Conservation (phyloP, 2,888 invertebrate species). For the Tetragonisca angustula region DNA sequence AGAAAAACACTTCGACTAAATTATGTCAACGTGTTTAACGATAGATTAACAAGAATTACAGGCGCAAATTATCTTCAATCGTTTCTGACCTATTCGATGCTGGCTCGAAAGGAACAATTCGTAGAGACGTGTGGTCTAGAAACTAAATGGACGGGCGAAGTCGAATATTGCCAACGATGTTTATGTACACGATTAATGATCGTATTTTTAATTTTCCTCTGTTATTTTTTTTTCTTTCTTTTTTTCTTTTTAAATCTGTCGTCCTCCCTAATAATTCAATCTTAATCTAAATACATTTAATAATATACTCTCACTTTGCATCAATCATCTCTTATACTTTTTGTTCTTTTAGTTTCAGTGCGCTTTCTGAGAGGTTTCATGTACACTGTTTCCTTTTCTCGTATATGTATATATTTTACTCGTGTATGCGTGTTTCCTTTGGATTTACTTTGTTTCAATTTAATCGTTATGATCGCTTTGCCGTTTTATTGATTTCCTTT, state of each 20-base stretch:
- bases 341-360: conserved; percentile 53
- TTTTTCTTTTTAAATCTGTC: conserved; percentile 37
- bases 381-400: conserved; percentile 54
- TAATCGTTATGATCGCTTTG: conserved; percentile 41
- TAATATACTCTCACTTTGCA: conserved; percentile 66
- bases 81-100: conserved; percentile 61
- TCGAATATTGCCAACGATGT: conserved; percentile 78
- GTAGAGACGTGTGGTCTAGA: conserved; percentile 64
- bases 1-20: conserved; percentile 60
- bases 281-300: conserved; percentile 69
- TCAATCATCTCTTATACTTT: conserved; percentile 53
- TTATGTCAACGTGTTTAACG: conserved; percentile 57
- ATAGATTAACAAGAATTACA: conserved; percentile 59
- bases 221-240: neutral
- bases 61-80: conserved; percentile 53
- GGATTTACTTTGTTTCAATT: conserved; percentile 12
- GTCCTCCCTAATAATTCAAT: conserved; percentile 65
- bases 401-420: neutral
- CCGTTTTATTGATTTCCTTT: conserved; percentile 6
- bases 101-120: conserved; percentile 62
- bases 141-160: conserved; percentile 79
- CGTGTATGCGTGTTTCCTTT: neutral
- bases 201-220: conserved; percentile 11
- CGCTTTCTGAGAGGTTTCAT: conserved; percentile 58
- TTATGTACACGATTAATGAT: conserved; percentile 72